Base-by-base conservation (phyloP, 2,888 invertebrate species). In the Ectemnius lituratus region DNA sequence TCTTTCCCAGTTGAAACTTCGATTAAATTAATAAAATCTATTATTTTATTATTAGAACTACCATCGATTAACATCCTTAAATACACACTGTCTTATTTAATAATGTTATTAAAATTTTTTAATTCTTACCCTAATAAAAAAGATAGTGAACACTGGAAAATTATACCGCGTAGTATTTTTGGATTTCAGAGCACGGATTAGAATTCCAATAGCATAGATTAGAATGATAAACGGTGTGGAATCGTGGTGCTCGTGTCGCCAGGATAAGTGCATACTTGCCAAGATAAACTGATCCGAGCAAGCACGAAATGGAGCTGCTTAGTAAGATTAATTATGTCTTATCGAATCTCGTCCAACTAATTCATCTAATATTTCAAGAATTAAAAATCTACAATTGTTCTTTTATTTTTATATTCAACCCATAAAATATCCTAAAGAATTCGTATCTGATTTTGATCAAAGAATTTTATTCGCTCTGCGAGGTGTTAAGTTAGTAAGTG, bases 181-280 rank as follows among this genome's bases (percentile, higher is more conserved):
- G 71, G 67, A 71, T 75, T 71, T 63, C 61, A 27, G 49, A 45
- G 18, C 6, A 45, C 62, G 56, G 66, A 75, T 58, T 66, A 64
- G 67, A 63, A 23, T 5, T 47, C 60, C 63, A 70, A 67, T 75
- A 71, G 67, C 67, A 62, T 59, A 71, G 71, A 75, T 75, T 75
- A 71, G 71, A 52, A 70, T 66, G 73, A 70, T 46, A 58, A 70
- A 73, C 62, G 58, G 46, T n/a, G 37, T 2, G 66, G 1, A 16
- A 52, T 49, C 70, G 20, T 62, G 64, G 28, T 11, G 60, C 61
- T 60, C 49, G 49, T 37, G 37, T 37, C 37, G 37, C 37, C 11
- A 62, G 67, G 74, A 70, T 67, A 70, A 70, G 62, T 62, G 62
- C 59, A 59, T 60, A 70, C 70, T 62, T 18, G 14, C 4, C 20